phyloP scores from a whole-genome alignment of 2,888 invertebrate species.

The Nymphalis polychloros region DNA sequence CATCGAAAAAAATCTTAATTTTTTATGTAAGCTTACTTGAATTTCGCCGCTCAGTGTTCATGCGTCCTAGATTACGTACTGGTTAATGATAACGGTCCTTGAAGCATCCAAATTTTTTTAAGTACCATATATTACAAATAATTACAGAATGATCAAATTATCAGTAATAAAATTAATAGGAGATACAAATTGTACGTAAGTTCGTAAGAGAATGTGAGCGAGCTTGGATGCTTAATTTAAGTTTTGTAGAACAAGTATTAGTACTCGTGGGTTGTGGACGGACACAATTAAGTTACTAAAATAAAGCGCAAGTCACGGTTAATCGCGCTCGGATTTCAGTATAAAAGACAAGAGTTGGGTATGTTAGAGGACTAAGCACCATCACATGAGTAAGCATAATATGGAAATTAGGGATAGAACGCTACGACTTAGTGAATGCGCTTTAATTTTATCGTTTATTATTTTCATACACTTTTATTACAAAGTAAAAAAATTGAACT shows the following conservation, averaged over 20 bases:
- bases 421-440: background rate
- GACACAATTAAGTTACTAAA: constrained; percentile 71
- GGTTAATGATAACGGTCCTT: constrained; percentile 52
- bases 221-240: constrained; percentile 32
- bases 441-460: background rate
- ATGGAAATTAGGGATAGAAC: constrained; percentile 50
- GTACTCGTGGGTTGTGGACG: constrained; percentile 33
- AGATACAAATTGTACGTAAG: constrained; percentile 32
- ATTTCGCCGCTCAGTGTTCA: constrained; percentile 42
- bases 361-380: constrained; percentile 55
- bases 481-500: too few species aligned
- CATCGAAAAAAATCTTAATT: constrained; percentile 53
- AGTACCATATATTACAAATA: constrained; percentile 34
- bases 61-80: constrained; percentile 42
- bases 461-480: too few species aligned
- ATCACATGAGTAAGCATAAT: constrained; percentile 62
- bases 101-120: constrained; percentile 48
- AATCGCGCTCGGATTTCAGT: constrained; percentile 72
- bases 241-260: constrained; percentile 35
- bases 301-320: constrained; percentile 74
- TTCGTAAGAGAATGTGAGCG: constrained; percentile 19
- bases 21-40: constrained; percentile 49
- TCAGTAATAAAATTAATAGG: constrained; percentile 30
- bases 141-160: constrained; percentile 28
- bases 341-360: constrained; percentile 63